phyloP scores from a whole-genome alignment of 2,797 vertebrate genomes.

The Trachurus trachurus region DNA sequence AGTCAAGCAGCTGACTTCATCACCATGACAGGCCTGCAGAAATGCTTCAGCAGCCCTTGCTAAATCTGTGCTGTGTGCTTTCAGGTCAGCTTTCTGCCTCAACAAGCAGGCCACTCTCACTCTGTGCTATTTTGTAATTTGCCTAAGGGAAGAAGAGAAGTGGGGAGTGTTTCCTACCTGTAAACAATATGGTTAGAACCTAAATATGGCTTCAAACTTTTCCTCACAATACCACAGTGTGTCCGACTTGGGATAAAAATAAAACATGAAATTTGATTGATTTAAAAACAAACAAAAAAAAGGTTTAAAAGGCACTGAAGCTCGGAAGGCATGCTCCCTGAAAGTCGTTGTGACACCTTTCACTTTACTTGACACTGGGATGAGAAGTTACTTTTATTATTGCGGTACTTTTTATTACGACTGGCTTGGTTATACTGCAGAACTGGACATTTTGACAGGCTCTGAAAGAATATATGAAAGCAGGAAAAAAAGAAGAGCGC shows the following conservation, averaged over 20 bases:
- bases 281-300: not conserved
- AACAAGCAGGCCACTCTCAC: conserved; percentile 49
- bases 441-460: conserved; percentile 14
- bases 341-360: conserved; percentile 53
- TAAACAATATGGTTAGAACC: conserved; percentile 54
- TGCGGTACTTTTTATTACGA: not conserved
- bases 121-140: conserved; percentile 42
- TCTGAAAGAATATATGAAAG: conserved; percentile 11
- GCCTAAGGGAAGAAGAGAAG: conserved; percentile 50
- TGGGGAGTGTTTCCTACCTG: conserved; percentile 46
- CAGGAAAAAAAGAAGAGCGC: not conserved
- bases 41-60: conserved; percentile 26
- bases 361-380: conserved; percentile 42
- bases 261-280: conserved; percentile 1
- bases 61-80: conserved; percentile 37
- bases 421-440: conserved; percentile 30
- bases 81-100: conserved; percentile 60
- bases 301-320: conserved; percentile 24
- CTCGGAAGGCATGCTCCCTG: not conserved
- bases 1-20: conserved; percentile 5
- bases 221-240: conserved; percentile 28
- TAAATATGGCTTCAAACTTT: conserved; percentile 49
- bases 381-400: conserved; percentile 45
- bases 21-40: conserved; percentile 13
- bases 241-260: conserved; percentile 56